These are phyloP conservation scores for Eristalis tenax DNA, from an alignment of 2,888 invertebrate genomes.

Conservation along the genomic window DNA sequence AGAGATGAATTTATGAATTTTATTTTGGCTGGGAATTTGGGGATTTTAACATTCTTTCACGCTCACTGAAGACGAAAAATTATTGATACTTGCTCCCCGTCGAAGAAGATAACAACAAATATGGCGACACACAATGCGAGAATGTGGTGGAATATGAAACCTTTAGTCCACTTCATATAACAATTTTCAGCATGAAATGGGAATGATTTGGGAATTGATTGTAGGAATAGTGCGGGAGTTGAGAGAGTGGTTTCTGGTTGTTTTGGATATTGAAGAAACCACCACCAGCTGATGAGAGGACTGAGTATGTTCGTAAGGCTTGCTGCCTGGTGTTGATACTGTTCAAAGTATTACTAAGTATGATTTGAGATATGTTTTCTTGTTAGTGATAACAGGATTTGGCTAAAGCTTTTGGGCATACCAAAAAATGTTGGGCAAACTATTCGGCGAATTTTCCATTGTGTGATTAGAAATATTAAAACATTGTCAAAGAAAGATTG, in stretches of 20 bases:
- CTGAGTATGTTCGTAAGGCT: not conserved
- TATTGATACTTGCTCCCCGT: conserved; percentile 64
- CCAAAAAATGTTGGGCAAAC: no score
- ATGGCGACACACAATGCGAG: conserved; percentile 70
- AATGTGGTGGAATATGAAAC: conserved; percentile 48
- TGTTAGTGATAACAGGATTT: no score
- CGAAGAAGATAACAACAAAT: conserved; percentile 72
- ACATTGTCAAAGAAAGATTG: no score
- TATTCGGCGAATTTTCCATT: no score
- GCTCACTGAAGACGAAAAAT: conserved; percentile 63
- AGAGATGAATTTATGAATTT: conserved; percentile 14
- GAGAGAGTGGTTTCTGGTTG: conserved; percentile 4
- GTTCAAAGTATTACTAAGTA: not conserved
- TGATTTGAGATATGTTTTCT: not conserved
- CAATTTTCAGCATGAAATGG: not conserved
- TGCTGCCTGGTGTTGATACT: not conserved
- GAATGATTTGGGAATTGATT: not conserved
- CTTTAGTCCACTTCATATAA: conserved; percentile 30
- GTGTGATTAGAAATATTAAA: no score
- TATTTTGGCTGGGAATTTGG: conserved; percentile 20
- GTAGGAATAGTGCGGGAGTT: not conserved
- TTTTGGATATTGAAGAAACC: conserved; percentile 34
- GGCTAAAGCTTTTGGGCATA: no score
- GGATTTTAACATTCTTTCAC: conserved; percentile 48
- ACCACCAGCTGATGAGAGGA: conserved; percentile 29